phyloP scores from a whole-genome alignment of 2,113 vertebrate genomes.

The Leucopsar rothschildi region DNA sequence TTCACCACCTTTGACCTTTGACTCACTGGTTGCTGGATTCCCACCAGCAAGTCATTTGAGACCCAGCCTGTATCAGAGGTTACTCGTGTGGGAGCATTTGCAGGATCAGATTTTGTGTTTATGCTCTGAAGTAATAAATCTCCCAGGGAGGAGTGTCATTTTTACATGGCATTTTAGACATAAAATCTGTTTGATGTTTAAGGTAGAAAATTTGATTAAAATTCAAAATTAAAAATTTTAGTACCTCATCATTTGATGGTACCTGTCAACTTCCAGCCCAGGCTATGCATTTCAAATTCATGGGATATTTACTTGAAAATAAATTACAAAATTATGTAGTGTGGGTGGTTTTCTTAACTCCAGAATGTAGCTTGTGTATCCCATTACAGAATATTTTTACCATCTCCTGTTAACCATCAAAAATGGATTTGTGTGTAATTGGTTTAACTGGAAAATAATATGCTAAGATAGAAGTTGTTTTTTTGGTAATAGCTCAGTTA shows the following conservation, averaged over 20 bases:
- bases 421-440: conserved; percentile 58
- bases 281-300: conserved; percentile 55
- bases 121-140: conserved; percentile 10
- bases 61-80: not conserved
- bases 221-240: conserved; percentile 65
- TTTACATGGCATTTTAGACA: conserved; percentile 34
- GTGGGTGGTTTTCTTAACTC: not conserved
- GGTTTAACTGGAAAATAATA: conserved; percentile 55
- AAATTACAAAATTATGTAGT: conserved; percentile 30
- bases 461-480: conserved; percentile 20
- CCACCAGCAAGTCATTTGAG: not conserved
- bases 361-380: not conserved
- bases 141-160: conserved; percentile 1
- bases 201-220: conserved; percentile 56
- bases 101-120: conserved; percentile 4
- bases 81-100: not conserved
- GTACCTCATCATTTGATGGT: conserved; percentile 53
- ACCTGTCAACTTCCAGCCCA: conserved; percentile 51
- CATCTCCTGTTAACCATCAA: conserved; percentile 38
- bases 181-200: conserved; percentile 52
- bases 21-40: not conserved
- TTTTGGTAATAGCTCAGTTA: conserved; percentile 37
- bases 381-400: conserved; percentile 36
- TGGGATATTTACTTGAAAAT: conserved; percentile 54
- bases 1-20: not conserved